Conservation (phyloP, 1,140 invertebrate genomes). For the Brachionus angularis region DNA sequence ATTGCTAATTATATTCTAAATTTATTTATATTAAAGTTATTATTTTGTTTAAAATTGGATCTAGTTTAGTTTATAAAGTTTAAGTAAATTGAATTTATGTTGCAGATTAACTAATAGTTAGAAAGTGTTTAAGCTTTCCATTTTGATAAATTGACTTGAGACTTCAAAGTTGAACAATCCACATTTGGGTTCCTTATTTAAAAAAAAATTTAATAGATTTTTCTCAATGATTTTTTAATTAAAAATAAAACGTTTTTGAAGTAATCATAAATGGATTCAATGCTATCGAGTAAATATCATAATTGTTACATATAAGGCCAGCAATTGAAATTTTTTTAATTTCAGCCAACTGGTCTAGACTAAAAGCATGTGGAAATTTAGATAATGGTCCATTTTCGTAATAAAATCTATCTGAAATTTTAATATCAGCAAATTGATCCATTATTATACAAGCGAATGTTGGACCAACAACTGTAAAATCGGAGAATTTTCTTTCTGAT, state of each 20-base stretch:
- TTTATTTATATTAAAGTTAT: too few species aligned
- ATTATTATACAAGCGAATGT: constrained; percentile 90
- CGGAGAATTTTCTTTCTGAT: constrained; percentile 60
- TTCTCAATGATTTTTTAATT: too few species aligned
- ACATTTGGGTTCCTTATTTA: not conserved
- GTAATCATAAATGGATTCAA: not conserved
- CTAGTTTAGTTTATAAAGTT: too few species aligned
- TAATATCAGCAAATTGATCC: constrained; percentile 81
- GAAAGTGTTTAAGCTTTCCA: too few species aligned
- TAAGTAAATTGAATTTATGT: too few species aligned
- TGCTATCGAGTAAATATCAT: not conserved
- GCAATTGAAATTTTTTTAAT: constrained; percentile 27
- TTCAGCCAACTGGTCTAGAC: not conserved
- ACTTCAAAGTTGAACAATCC: not conserved
- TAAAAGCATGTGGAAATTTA: not conserved
- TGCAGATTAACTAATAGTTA: too few species aligned
- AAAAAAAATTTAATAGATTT: too few species aligned
- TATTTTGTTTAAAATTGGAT: too few species aligned
- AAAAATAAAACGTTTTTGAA: not conserved
- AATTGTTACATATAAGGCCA: constrained; percentile 22
- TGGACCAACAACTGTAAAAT: constrained; percentile 55
- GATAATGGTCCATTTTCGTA: constrained; percentile 60
- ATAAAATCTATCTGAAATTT: constrained; percentile 90
- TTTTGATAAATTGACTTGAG: constrained; percentile 23
- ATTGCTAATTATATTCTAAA: too few species aligned